Conservation (phyloP, 2,888 invertebrate genomes). For the Nesidiocoris tenuis region DNA sequence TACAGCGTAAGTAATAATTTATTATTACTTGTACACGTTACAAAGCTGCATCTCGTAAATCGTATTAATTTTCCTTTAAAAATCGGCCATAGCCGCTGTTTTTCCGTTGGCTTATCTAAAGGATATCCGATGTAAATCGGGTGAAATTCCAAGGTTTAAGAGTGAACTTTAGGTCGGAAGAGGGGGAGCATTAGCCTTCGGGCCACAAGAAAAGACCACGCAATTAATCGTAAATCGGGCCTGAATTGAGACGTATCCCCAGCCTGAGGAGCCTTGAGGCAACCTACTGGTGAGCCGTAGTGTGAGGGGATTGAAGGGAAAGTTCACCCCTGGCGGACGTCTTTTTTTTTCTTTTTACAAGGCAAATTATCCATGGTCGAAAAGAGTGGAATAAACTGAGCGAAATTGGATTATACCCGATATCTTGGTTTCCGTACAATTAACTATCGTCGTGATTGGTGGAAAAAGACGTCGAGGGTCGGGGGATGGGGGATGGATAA, state of each 20-base stretch:
- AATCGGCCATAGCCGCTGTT: too few species aligned
- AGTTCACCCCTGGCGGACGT: neutral
- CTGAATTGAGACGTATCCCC: conserved; percentile 39
- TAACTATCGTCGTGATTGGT: conserved; percentile 47
- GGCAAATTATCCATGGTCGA: conserved; percentile 46
- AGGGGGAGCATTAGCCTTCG: neutral
- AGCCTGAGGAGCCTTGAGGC: neutral
- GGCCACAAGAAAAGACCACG: conserved; percentile 28
- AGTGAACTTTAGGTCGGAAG: neutral
- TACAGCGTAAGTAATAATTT: too few species aligned
- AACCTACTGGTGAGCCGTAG: conserved; percentile 20
- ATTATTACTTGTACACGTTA: too few species aligned
- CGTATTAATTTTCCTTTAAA: too few species aligned
- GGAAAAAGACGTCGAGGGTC: conserved; percentile 30
- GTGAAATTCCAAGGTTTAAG: neutral
- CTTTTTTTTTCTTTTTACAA: conserved; percentile 37
- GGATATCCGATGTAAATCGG: neutral
- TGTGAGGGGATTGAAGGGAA: conserved; percentile 9
- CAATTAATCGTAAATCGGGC: conserved; percentile 42
- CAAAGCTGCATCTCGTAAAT: too few species aligned
- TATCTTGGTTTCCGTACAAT: conserved; percentile 48
- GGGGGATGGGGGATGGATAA: conserved; percentile 2
- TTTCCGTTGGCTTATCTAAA: too few species aligned
- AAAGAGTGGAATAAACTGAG: conserved; percentile 43
- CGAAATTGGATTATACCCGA: conserved; percentile 48